phyloP scores from a whole-genome alignment of 2,797 vertebrate genomes.

The Alectoris magna region DNA sequence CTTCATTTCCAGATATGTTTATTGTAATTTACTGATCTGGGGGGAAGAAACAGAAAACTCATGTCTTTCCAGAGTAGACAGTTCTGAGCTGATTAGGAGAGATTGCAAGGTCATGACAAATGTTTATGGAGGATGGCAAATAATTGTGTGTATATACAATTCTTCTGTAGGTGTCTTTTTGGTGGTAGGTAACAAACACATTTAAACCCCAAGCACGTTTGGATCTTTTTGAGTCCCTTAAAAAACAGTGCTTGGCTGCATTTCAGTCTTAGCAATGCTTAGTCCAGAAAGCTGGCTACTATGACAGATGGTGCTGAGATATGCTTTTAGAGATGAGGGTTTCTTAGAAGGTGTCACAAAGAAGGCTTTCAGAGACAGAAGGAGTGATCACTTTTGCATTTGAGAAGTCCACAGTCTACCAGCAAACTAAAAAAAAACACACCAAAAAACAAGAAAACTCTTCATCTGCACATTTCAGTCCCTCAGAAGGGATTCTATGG shows the following conservation, averaged over 20 bases:
- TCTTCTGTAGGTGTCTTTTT: not conserved
- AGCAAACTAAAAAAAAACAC: not conserved
- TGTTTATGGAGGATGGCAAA: not conserved
- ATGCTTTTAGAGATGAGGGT: not conserved
- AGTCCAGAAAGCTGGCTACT: not conserved
- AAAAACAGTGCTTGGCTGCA: not conserved
- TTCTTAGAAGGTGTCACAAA: not conserved
- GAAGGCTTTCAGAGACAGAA: not conserved
- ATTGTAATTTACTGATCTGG: not conserved
- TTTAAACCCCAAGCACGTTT: not conserved
- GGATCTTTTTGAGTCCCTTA: not conserved
- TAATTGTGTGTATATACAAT: not conserved
- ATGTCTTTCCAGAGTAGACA: not conserved
- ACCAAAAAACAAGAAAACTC: not conserved
- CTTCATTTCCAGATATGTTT: not conserved
- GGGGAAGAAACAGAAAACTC: not conserved
- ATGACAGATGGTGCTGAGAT: not conserved
- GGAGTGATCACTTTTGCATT: not conserved
- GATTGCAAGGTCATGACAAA: not conserved
- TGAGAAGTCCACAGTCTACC: not conserved
- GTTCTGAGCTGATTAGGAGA: not conserved
- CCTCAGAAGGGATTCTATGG: not conserved
- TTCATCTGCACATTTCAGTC: not conserved
- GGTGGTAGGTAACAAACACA: not conserved
- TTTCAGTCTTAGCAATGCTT: not conserved